Conservation (phyloP, 1,140 invertebrate genomes). For the Chelonus insularis region DNA sequence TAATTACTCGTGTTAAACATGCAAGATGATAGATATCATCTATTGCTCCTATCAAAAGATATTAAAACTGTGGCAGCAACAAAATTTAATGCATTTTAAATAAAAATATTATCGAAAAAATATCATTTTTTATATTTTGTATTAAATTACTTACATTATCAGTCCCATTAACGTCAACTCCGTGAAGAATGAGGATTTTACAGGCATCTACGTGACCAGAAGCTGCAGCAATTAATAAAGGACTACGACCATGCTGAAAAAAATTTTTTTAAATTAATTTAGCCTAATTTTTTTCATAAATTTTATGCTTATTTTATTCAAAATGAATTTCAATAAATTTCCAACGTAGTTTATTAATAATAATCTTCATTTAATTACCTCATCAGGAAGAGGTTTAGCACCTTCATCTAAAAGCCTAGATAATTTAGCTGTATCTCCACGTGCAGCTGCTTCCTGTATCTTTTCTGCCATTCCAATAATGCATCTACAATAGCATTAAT, state of each 20-base stretch:
- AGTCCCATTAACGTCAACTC: conserved; percentile 41
- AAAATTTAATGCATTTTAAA: too few relatives aligned
- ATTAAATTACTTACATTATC: conserved; percentile 43
- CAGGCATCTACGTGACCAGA: conserved; percentile 43
- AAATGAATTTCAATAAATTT: too few relatives aligned
- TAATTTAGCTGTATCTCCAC: conserved; percentile 44
- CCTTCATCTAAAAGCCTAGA: conserved; percentile 44
- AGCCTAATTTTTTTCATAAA: too few relatives aligned
- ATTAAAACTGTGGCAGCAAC: too few relatives aligned
- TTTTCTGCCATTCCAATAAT: conserved; percentile 53
- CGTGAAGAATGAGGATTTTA: conserved; percentile 39
- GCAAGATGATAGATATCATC: too few relatives aligned
- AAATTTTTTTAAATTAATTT: conserved; percentile 1
- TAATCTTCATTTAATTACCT: conserved; percentile 37
- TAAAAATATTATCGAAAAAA: too few relatives aligned
- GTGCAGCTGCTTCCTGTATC: conserved; percentile 48
- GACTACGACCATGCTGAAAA: conserved; percentile 42
- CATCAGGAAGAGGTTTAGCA: conserved; percentile 44
- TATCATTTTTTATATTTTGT: not conserved
- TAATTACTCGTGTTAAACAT: too few relatives aligned
- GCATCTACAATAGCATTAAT: conserved; percentile 33
- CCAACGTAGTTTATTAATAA: too few relatives aligned
- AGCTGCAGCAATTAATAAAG: conserved; percentile 42
- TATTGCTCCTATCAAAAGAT: too few relatives aligned
- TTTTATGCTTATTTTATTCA: too few relatives aligned